A percentile compares a stretch with the other conserved stretches of the same genome.
Evolutionary conservation across 2,113 vertebrate genomes (phyloP).

Genomic region (Campylomormyrus numenius): DNA sequence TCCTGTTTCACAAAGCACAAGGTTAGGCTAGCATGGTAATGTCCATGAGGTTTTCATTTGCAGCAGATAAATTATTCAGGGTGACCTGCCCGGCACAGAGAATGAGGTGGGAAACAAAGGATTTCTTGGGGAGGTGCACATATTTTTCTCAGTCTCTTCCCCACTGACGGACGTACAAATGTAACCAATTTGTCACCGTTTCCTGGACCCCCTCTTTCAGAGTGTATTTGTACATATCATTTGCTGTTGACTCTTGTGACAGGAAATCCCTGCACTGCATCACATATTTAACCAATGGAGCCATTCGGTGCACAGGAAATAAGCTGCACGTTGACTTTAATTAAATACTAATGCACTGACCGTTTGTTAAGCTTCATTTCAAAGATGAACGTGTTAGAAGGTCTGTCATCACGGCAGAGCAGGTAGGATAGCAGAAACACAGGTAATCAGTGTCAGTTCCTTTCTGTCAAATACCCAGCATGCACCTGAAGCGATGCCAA

Average conservation of each 20-base stretch:
- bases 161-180: background rate
- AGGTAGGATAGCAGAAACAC: background rate
- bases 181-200: background rate
- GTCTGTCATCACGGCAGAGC: background rate
- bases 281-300: background rate
- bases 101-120: background rate
- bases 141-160: background rate
- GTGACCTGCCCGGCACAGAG: conserved; percentile 26
- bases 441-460: background rate
- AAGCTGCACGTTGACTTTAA: background rate
- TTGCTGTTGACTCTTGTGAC: background rate
- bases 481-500: background rate
- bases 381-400: background rate
- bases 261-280: background rate
- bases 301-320: background rate
- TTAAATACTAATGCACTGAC: background rate
- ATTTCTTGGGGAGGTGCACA: background rate
- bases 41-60: conserved; percentile 55
- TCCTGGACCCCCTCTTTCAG: background rate
- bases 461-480: background rate
- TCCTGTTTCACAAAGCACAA: conserved; percentile 24
- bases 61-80: conserved; percentile 60
- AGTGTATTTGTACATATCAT: background rate
- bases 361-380: background rate
- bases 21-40: conserved; percentile 37